Evolutionary conservation across 2,888 invertebrate genomes (phyloP).

Genomic region (Diploptera punctata): DNA sequence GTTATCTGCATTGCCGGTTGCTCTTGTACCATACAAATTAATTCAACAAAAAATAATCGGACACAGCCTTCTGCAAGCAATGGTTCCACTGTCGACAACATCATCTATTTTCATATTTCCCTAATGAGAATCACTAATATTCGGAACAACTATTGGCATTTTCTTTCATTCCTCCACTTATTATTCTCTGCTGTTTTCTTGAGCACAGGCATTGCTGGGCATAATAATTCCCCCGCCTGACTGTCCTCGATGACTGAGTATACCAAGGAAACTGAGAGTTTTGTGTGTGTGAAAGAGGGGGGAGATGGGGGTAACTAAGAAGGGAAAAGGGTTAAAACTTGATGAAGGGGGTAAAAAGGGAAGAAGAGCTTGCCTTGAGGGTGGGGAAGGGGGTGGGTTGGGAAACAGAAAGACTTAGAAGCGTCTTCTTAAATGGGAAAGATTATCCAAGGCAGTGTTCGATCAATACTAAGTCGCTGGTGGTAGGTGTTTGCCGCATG

Average conservation of each 20-base stretch:
- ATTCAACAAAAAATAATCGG: neutral
- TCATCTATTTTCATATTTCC: conserved; percentile 26
- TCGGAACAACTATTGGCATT: conserved; percentile 32
- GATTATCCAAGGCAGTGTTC: conserved; percentile 38
- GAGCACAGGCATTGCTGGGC: conserved; percentile 5
- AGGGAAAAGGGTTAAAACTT: conserved; percentile 41
- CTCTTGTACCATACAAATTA: too few species aligned
- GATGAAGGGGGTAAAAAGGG: conserved; percentile 20
- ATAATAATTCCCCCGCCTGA: conserved; percentile 4
- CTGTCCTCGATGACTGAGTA: conserved; percentile 22
- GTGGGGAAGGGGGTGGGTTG: conserved; percentile 11
- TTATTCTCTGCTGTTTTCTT: conserved; percentile 10
- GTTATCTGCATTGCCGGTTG: too few species aligned
- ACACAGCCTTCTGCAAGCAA: neutral
- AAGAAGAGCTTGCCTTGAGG: neutral
- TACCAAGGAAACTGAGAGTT: neutral
- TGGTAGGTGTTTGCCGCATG: neutral
- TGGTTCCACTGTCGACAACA: neutral
- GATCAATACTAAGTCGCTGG: conserved; percentile 20
- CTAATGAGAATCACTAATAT: conserved; percentile 33
- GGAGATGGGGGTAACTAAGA: conserved; percentile 25
- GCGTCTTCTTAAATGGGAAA: conserved; percentile 44
- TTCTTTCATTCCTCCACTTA: neutral
- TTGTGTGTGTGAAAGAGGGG: neutral
- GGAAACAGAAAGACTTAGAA: conserved; percentile 36